phyloP scores from a whole-genome alignment of 2,113 vertebrate genomes.

The Catharus bicknelli region DNA sequence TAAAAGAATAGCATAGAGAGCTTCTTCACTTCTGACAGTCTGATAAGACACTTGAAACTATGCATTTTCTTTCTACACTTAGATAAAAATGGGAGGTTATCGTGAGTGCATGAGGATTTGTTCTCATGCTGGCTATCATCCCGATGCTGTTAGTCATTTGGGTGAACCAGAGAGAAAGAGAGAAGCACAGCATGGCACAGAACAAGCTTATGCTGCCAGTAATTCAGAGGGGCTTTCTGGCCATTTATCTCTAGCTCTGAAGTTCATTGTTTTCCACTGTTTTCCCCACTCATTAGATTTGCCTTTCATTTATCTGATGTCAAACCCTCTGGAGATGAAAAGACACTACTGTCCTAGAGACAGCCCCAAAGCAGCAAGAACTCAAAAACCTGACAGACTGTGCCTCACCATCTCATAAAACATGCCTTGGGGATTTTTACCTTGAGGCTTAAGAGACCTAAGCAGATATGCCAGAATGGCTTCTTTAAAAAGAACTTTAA shows the following conservation, averaged over 20 bases:
- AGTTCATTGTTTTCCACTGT: slow-evolving; percentile 64
- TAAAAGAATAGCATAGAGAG: not conserved
- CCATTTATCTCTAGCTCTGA: slow-evolving; percentile 53
- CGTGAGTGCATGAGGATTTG: slow-evolving; percentile 8
- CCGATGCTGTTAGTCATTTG: slow-evolving; percentile 52
- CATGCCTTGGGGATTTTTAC: not conserved
- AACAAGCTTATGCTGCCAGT: slow-evolving; percentile 40
- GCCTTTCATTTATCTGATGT: slow-evolving; percentile 50
- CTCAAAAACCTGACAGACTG: not conserved
- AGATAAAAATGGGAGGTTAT: slow-evolving; percentile 17
- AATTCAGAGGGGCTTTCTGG: slow-evolving; percentile 48
- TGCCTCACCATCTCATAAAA: not conserved
- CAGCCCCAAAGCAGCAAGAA: not conserved
- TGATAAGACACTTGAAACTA: not conserved
- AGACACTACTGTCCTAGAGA: slow-evolving; percentile 16
- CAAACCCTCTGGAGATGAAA: slow-evolving; percentile 54
- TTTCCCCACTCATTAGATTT: slow-evolving; percentile 48
- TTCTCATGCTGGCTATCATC: slow-evolving; percentile 52
- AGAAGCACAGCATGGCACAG: slow-evolving; percentile 60
- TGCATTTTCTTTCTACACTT: not conserved
- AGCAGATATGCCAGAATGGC: not conserved
- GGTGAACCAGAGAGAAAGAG: slow-evolving; percentile 38
- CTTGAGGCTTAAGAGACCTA: slow-evolving; percentile 20
- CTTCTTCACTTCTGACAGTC: not conserved
- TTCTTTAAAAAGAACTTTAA: not conserved